phyloP scores from a whole-genome alignment of 2,888 invertebrate species.

The Venustoraphidia nigricollis region DNA sequence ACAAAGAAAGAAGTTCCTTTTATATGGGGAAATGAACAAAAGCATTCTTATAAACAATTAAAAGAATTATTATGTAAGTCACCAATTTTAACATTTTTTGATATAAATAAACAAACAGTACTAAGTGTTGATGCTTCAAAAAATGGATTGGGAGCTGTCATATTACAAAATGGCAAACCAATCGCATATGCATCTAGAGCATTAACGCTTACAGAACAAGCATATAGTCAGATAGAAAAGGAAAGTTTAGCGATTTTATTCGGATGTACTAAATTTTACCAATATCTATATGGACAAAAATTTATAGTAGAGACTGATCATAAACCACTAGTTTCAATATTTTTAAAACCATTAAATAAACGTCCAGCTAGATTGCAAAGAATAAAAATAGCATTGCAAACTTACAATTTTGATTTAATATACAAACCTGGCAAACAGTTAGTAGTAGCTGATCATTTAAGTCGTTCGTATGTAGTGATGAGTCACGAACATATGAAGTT shows the following conservation, averaged over 20 bases:
- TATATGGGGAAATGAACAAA: conserved; percentile 2
- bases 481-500: too few relatives aligned
- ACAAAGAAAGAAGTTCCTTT: conserved; percentile 3
- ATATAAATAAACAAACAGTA: conserved; percentile 1
- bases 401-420: too few relatives aligned
- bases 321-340: background rate
- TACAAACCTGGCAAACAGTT: too few relatives aligned
- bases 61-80: conserved; percentile 7
- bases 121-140: background rate
- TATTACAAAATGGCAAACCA: background rate
- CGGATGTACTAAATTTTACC: background rate
- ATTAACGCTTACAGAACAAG: conserved; percentile 3
- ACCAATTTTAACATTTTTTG: conserved; percentile 8
- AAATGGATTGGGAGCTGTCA: background rate
- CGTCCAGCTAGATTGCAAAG: too few relatives aligned
- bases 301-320: conserved; percentile 4
- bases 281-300: conserved; percentile 2
- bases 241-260: conserved; percentile 5
- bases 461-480: too few relatives aligned
- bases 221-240: conserved; percentile 2
- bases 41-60: conserved; percentile 9
- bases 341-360: background rate
- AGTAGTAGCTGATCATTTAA: too few relatives aligned
- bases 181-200: conserved; percentile 4
- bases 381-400: too few relatives aligned